Percentiles rank a stretch among this genome's conserved stretches.
Conservation (phyloP, 2,113 vertebrate species). For the Petroica traversi region DNA sequence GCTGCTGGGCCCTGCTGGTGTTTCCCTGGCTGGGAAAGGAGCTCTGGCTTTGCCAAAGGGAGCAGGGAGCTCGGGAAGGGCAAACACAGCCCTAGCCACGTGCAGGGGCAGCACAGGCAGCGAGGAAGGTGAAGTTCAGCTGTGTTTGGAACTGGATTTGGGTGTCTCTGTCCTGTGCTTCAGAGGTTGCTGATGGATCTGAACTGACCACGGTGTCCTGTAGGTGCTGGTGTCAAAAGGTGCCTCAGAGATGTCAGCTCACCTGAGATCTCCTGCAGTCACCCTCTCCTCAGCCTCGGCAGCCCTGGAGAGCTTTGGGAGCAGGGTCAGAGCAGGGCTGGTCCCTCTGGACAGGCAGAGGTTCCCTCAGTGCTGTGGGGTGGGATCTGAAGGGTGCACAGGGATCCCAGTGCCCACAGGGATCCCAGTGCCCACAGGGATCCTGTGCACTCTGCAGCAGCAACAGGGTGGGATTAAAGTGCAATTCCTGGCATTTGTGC, state of each 20-base stretch:
- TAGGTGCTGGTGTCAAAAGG: not conserved
- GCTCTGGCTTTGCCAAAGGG: not conserved
- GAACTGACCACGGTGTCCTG: rapidly evolving
- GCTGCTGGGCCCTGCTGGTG: not conserved
- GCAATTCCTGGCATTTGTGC: not conserved
- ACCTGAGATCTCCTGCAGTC: too few relatives aligned
- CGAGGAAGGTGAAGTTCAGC: not conserved
- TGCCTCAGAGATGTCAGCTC: not conserved
- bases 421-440: not conserved
- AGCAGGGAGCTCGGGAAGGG: not conserved
- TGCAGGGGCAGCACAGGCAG: not conserved
- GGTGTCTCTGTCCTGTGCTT: not conserved
- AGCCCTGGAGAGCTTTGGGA: not conserved
- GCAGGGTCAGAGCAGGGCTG: not conserved
- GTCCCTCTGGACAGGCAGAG: not conserved
- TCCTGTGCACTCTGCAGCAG: not conserved
- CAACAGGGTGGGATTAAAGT: not conserved
- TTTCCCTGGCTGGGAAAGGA: not conserved
- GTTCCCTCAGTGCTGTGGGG: not conserved
- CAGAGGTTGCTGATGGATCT: not conserved
- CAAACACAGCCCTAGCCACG: not conserved
- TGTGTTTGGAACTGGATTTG: not conserved
- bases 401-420: rapidly evolving
- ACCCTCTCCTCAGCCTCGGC: not conserved
- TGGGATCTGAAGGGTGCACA: not conserved